A percentile compares a stretch with the other conserved stretches of the same genome.
phyloP scores from a whole-genome alignment of 2,797 vertebrate genomes.

The Ceryle rudis region DNA sequence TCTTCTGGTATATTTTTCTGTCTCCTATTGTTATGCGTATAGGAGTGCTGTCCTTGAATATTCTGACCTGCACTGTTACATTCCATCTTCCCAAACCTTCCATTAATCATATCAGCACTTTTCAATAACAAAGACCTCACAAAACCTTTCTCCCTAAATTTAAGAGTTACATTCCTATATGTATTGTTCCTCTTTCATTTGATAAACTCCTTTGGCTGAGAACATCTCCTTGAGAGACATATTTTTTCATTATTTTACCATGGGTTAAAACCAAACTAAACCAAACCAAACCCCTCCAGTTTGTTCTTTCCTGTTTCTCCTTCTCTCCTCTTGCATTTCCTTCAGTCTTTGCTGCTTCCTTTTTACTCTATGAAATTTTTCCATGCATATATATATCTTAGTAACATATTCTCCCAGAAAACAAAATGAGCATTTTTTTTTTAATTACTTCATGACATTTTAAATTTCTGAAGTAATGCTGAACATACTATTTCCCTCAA shows the following conservation, averaged over 20 bases:
- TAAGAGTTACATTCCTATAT: not conserved
- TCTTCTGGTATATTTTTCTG: not conserved
- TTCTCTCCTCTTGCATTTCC: not conserved
- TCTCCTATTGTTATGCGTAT: not conserved
- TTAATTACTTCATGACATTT: not conserved
- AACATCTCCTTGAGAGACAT: not conserved
- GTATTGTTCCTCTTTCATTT: not conserved
- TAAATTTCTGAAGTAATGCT: not conserved
- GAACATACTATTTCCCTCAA: not conserved
- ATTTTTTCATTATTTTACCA: not conserved
- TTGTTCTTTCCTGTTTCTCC: not conserved
- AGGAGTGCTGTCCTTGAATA: not conserved
- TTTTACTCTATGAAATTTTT: not conserved
- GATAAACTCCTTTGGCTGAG: not conserved
- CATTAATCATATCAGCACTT: not conserved
- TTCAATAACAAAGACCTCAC: not conserved
- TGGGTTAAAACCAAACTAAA: not conserved
- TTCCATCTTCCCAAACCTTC: not conserved
- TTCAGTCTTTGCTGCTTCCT: not conserved
- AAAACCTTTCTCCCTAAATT: not conserved
- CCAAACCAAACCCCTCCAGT: not conserved
- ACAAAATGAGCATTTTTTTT: not conserved
- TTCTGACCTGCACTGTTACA: not conserved
- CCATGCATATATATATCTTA: not conserved
- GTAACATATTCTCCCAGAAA: not conserved